Base-by-base conservation (phyloP, 1,140 invertebrate genomes). In the Anadara kagoshimensis region DNA sequence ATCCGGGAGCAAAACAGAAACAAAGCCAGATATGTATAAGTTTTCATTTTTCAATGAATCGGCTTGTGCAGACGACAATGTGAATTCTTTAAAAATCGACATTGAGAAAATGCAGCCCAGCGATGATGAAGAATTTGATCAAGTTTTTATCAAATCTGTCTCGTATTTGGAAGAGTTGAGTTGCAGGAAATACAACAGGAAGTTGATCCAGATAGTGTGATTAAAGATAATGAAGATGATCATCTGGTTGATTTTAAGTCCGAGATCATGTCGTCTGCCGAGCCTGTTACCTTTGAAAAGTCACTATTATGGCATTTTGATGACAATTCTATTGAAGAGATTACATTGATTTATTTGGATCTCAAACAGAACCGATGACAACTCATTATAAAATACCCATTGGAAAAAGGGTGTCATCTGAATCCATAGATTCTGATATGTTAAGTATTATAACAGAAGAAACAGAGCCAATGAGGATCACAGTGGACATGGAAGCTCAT, bases 401-500 rank as follows among this genome's bases (percentile, higher is more conserved):
- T 69, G 67, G 44, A 14, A 63, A 36, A 57, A 29, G 41, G 14
- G 26, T 41, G 18, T 18, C 65, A 29, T 57, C 53, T 26, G 61
- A 36, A 7, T 61, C 49, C 29, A 69, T 47, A 45, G 66, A 68
- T 47, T 75, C 73, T 49, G 73, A 75, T 58, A 51, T 53, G n/a
- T 22, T 75, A 1, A 75, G 73, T 69, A 41, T 75, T n/a, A 75
- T 75, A 10, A 22, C 58, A n/a, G 73, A 75, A 49, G 73, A 75
- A 57, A 64, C 41, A 11, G 66, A 69, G 20, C 44, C 59, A 36
- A 66, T 51, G 67, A 69, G n/a, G 24, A 58, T 3, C 59, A 57
- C 18, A 63, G 59, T 29, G 54, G 61, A 26, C 45, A 41, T 4
- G 29, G 7, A 36, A 36, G 29, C 29, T 36, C 7, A 3, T 3